Base-by-base conservation (phyloP, 1,140 invertebrate genomes). In the Drosophila azteca region DNA sequence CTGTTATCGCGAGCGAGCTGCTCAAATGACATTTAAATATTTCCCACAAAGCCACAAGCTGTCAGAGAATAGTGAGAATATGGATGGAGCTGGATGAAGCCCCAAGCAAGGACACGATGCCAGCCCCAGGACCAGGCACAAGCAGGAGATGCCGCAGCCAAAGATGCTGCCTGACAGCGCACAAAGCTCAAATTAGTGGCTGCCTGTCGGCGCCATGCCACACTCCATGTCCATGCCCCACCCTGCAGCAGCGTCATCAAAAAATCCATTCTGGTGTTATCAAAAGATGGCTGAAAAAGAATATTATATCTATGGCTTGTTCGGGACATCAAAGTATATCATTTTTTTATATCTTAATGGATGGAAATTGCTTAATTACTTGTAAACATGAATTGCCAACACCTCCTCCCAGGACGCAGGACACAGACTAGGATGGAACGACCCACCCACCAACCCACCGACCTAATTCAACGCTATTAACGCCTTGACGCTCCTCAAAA, bases 331-430 rank as follows among this genome's bases (percentile, higher is more conserved):
- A 87, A 88, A 87, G 79, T 59, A 41, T 24, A 50, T 64, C 49
- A 57, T 46, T 67, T 74, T 65, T 62, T 46, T 55, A 50, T 59
- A 51, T 65, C 65, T 50, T 70, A 70, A 70, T 70, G 67, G 49
- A 76, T 61, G 52, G 69, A 88, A 87, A 83, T 88, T 87, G 83
- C 68, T 83, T 83, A 87, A 87, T 87, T 88, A 89, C 75, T 88
- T 87, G 83, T 88, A 87, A 87, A 87, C 75, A 87, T 87, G 83
- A 87, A 89, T 87, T 87, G 79, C 67, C 82, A 83, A 88, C 83
- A 83, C 83, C 83, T 87, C 83, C 79, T 87, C 51, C 24, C 43
- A 24, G 58, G 43, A 54, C 55, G 71, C 79, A 60, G 63, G 77
- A 50, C 17, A 20, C 17, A 20, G 17, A 20, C 0, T 20, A 20